phyloP scores from a whole-genome alignment of 1,140 invertebrate species.

The Adelges cooleyi region DNA sequence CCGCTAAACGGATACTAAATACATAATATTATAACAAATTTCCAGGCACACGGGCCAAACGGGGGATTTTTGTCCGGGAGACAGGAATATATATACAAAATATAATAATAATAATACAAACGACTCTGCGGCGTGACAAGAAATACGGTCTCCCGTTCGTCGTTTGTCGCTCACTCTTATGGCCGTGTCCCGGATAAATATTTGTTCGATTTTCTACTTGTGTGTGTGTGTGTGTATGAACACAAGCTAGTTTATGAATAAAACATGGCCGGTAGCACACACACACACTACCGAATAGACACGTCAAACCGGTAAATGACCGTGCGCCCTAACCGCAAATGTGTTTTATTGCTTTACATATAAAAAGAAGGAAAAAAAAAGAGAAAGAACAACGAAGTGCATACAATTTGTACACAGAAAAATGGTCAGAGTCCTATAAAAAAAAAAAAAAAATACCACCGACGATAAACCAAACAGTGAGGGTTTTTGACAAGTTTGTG shows the following conservation, averaged over 20 bases:
- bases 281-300: constrained; percentile 3
- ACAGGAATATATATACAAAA: too few relatives aligned
- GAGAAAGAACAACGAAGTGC: too few relatives aligned
- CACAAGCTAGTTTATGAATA: constrained; percentile 6
- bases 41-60: too few relatives aligned
- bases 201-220: neutral
- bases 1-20: neutral
- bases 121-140: neutral
- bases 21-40: too few relatives aligned
- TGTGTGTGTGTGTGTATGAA: neutral
- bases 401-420: too few relatives aligned
- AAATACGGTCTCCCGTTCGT: neutral
- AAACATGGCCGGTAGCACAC: neutral
- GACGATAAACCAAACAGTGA: too few relatives aligned
- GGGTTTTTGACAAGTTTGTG: too few relatives aligned
- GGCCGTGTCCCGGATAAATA: neutral
- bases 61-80: too few relatives aligned
- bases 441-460: too few relatives aligned
- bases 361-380: neutral
- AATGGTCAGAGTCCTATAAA: too few relatives aligned
- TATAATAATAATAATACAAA: too few relatives aligned
- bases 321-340: neutral
- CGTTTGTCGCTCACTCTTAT: neutral
- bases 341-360: constrained; percentile 20
- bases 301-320: constrained; percentile 25